Base-by-base conservation (phyloP, 2,113 vertebrate genomes). In the Dromas ardeola region DNA sequence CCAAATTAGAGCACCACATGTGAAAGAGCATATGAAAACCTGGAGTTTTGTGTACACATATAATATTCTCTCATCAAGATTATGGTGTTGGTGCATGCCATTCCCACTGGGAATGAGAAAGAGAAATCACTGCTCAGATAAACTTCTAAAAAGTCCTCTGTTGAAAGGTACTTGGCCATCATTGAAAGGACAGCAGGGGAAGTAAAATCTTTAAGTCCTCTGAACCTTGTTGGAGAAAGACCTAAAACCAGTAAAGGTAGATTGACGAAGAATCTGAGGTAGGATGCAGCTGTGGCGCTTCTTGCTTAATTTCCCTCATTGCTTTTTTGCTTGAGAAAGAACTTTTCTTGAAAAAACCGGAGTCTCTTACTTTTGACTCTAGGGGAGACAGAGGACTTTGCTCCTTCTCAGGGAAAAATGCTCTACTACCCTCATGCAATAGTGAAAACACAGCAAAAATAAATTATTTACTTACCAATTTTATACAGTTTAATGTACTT, bases 381-480 rank as follows among this genome's bases (percentile, higher is more conserved):
- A 34, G 16, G 13, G 36, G 22, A 61, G 16, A 26, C 4, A 71
- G 20, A 5, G 5, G 26, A 55, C 18, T 10, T 20, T 6, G 3
- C 9, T 88, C 29, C 4, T 66, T 78, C 20, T 70, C 32, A 67
- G 17, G 27, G 13, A 81, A 21, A 77, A 86, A 59, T 62, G 11
- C 1, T 9, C 30, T 49, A 15, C 5, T 42, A 29, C 18, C 23
- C 23, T 71, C 13, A 76, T 49, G 5, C 13, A 66, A 38, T 18
- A 80, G 56, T 10, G 15, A 36, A 86, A 91, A 62, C 45, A 53
- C 79, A 34, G 8, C 3, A 25, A 8, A 81, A 92, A 89, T 15
- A 61, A 85, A 76, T 52, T 26, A 38, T 76, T 78, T 58, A 66
- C 96, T 93, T 88, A 96, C 96, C 96, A 72, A 93, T 82, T 77